phyloP scores from a whole-genome alignment of 2,797 vertebrate species.

The Manis pentadactyla region DNA sequence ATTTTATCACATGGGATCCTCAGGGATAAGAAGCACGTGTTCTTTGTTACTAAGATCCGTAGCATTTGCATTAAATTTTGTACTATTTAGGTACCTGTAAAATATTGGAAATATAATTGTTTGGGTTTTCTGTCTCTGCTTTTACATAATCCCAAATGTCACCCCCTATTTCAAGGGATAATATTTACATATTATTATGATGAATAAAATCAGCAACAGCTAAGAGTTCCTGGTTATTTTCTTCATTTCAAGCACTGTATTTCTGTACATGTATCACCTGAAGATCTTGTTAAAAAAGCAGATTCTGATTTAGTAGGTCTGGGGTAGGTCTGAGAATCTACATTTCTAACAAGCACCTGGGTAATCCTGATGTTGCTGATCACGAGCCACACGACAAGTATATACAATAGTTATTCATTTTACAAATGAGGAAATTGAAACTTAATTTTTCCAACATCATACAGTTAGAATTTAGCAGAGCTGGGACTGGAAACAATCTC shows the following conservation, averaged over 20 bases:
- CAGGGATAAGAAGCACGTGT: not conserved
- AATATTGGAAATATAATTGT: not conserved
- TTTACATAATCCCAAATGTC: not conserved
- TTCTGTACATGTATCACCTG: not conserved
- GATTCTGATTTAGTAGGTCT: not conserved
- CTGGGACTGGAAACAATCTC: not conserved
- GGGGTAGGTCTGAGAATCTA: not conserved
- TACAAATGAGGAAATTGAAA: constrained; percentile 25
- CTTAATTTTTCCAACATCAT: not conserved
- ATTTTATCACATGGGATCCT: constrained; percentile 19
- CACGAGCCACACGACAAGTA: not conserved
- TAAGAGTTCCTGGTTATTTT: not conserved
- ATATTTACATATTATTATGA: not conserved
- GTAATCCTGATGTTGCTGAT: not conserved
- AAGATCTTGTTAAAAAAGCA: not conserved
- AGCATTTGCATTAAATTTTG: not conserved
- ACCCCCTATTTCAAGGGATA: not conserved
- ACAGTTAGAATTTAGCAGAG: not conserved
- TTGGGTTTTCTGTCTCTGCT: not conserved
- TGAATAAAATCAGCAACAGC: not conserved
- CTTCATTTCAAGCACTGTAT: not conserved
- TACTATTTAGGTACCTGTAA: not conserved
- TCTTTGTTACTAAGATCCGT: constrained; percentile 11
- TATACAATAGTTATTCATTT: not conserved
- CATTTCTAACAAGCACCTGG: not conserved